A percentile compares a stretch with the other conserved stretches of the same genome.
Evolutionary conservation across 2,888 invertebrate species (phyloP).

Genomic region (Agrotis clavis): DNA sequence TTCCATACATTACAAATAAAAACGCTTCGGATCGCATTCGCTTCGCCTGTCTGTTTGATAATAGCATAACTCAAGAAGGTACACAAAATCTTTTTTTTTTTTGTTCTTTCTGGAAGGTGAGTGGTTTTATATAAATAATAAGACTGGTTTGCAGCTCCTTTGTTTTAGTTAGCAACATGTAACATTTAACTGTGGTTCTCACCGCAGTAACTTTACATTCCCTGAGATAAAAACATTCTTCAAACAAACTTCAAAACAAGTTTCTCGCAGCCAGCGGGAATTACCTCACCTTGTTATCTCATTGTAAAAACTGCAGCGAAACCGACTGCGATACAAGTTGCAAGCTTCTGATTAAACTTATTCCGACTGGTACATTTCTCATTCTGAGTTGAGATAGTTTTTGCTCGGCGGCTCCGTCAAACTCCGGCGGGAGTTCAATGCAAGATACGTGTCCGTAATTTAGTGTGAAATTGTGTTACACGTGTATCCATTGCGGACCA

Average conservation of each 20-base stretch:
- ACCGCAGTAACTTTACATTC: conserved; percentile 2
- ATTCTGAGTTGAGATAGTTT: conserved; percentile 43
- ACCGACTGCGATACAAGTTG: conserved; percentile 38
- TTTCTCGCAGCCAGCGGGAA: conserved; percentile 6
- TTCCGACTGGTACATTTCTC: conserved; percentile 36
- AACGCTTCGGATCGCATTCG: too few relatives aligned
- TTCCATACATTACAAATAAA: too few relatives aligned
- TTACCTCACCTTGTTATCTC: conserved; percentile 39
- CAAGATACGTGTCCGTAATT: conserved; percentile 38
- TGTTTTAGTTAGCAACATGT: neutral
- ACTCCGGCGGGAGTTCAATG: conserved; percentile 38
- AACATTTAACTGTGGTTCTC: conserved; percentile 3
- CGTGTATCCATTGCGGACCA: conserved; percentile 27
- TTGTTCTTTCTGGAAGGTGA: neutral
- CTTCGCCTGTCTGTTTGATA: too few relatives aligned
- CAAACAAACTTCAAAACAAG: conserved; percentile 32
- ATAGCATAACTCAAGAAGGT: neutral
- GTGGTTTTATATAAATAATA: too few relatives aligned
- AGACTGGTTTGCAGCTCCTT: conserved; percentile 3
- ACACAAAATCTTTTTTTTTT: neutral
- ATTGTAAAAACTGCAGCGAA: conserved; percentile 32
- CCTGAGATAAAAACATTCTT: conserved; percentile 20
- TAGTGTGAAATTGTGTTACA: conserved; percentile 40
- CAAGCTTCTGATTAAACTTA: conserved; percentile 47
- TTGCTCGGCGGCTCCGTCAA: conserved; percentile 45